Conservation (phyloP, 1,140 invertebrate genomes). For the Paralvinella palmiformis region DNA sequence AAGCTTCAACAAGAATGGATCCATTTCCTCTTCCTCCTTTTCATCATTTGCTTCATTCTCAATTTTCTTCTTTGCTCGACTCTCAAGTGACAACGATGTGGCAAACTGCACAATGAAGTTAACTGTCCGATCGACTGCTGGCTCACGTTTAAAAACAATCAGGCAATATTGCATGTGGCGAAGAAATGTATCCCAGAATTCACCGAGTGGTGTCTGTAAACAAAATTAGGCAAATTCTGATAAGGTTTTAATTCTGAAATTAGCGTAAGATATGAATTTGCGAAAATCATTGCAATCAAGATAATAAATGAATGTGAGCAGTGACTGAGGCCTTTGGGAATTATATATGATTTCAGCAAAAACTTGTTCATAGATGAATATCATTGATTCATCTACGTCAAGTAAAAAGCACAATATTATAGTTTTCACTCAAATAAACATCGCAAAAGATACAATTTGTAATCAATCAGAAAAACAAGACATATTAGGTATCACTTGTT, state of each 20-base stretch:
- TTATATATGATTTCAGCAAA: neutral
- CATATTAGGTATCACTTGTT: neutral
- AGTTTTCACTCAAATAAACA: no score
- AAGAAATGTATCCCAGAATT: conserved; percentile 41
- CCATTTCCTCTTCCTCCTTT: conserved; percentile 29
- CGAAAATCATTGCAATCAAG: neutral
- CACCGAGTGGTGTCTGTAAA: conserved; percentile 30
- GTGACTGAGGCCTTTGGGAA: neutral
- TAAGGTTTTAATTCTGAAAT: neutral
- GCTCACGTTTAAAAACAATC: conserved; percentile 50
- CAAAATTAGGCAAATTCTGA: neutral
- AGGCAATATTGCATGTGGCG: conserved; percentile 37
- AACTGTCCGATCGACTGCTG: conserved; percentile 60
- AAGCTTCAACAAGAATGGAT: conserved; percentile 34
- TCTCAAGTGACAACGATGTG: conserved; percentile 31
- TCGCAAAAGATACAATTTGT: no score
- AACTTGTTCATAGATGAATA: neutral
- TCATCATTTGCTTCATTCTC: neutral
- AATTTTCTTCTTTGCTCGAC: conserved; percentile 8
- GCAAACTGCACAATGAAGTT: conserved; percentile 63
- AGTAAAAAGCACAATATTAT: no score
- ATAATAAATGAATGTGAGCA: no score
- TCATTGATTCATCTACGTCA: neutral
- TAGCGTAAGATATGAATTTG: neutral
- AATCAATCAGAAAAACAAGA: neutral